Percentiles rank a stretch among this genome's conserved stretches.
phyloP scores from a whole-genome alignment of 2,888 invertebrate genomes.

The Opisthograptis luteolata region DNA sequence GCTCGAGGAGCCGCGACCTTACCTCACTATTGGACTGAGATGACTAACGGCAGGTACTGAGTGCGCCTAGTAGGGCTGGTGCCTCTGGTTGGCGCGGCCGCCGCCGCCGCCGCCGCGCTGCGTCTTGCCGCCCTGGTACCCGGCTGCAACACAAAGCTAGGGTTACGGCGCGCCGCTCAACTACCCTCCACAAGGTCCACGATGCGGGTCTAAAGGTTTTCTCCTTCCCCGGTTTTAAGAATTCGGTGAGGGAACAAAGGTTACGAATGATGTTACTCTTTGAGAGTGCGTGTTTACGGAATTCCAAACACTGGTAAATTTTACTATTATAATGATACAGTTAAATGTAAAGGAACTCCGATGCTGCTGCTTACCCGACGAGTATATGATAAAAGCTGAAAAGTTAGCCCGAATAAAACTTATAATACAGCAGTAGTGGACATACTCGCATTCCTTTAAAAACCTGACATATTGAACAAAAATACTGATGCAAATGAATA shows the following conservation, averaged over 20 bases:
- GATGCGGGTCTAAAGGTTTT: too few relatives aligned
- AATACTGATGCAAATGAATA: too few relatives aligned
- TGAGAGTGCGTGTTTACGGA: not conserved
- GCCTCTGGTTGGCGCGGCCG: conserved; percentile 93
- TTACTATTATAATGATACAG: not conserved
- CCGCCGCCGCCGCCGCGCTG: conserved; percentile 89
- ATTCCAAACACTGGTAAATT: conserved; percentile 5
- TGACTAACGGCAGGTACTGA: conserved; percentile 76
- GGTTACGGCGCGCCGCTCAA: conserved; percentile 14
- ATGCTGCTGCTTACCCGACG: not conserved
- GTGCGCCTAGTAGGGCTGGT: conserved; percentile 91
- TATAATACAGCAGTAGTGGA: too few relatives aligned
- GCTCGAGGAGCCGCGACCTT: conserved; percentile 30
- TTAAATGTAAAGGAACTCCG: not conserved
- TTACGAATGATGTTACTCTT: too few relatives aligned
- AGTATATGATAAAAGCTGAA: too few relatives aligned
- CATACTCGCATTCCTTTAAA: too few relatives aligned
- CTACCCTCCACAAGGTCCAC: not conserved
- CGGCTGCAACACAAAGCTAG: conserved; percentile 68
- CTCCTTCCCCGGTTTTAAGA: too few relatives aligned
- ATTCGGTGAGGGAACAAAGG: too few relatives aligned
- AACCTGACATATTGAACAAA: too few relatives aligned
- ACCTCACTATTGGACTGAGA: conserved; percentile 82
- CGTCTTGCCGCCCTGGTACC: conserved; percentile 94
- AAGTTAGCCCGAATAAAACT: too few relatives aligned